Base-by-base conservation (phyloP, 2,888 invertebrate species). In the Nymphalis urticae region DNA sequence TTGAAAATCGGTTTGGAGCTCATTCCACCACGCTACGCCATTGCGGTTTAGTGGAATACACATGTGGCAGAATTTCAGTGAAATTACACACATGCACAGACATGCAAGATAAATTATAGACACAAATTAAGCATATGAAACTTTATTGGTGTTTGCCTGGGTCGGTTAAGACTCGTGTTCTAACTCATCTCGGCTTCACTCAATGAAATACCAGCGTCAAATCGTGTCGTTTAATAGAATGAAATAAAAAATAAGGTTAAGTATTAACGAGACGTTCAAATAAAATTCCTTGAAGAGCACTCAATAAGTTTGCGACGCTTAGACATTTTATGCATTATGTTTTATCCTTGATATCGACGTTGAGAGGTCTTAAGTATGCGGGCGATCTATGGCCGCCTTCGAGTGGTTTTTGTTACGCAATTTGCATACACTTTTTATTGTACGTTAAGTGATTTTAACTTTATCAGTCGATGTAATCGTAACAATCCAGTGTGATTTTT, bases 341-440 rank as follows among this genome's bases (percentile, higher is more conserved):
- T 69, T 69, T 66, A 73, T 70, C 68, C 69, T 73, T 62, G 73
- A 74, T 68, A 74, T 76, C 65, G 73, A 27, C 51, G 16, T 59
- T n/a, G 66, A 79, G 79, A 69, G 76, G 64, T n/a, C 62, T 48
- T 50, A 67, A 88, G 86, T 80, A 89, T 89, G 84, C 89, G 89
- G 89, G 89, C 78, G 81, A 80, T 85, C 81, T 86, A 79, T 84
- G 67, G 66, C 69, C 21, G 66, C 47, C 63, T 53, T 70, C 50
- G 61, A 70, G 72, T 65, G 67, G 62, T 69, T 76, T 77, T 80
- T 82, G 77, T 77, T 75, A 76, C 75, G 68, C 76, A 79, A 80
- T 86, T 85, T 84, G 83, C 86, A 83, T 84, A 75, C 69, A 65
- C 68, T 69, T 74, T 74, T 77, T 76, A 72, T 73, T 73, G 69